These are phyloP conservation scores for Pachyrhynchus sulphureomaculatus DNA, from an alignment of 1,140 invertebrate genomes.

Conservation along the genomic window DNA sequence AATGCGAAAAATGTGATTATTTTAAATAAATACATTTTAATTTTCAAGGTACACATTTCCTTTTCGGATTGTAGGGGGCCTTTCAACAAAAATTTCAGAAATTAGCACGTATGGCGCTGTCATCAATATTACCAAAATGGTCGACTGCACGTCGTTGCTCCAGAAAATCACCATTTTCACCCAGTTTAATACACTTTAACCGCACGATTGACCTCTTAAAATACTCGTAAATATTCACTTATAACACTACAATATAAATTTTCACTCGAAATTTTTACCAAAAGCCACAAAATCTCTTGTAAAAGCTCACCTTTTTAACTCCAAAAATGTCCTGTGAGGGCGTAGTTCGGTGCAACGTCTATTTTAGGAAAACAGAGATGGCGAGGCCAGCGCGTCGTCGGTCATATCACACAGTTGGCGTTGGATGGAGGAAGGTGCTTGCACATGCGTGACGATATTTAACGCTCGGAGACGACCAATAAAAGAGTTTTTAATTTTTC, in stretches of 20 bases:
- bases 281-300: not conserved
- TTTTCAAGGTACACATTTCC: slow-evolving; percentile 7
- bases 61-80: slow-evolving; percentile 59
- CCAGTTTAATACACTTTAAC: not conserved
- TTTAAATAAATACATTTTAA: not conserved
- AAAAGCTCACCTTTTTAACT: slow-evolving; percentile 48
- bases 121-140: slow-evolving; percentile 60
- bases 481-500: too few relatives aligned
- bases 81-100: slow-evolving; percentile 69
- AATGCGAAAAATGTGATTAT: not conserved
- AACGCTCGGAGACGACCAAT: too few relatives aligned
- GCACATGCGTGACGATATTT: not conserved
- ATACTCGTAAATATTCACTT: not conserved
- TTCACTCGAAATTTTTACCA: not conserved
- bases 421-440: not conserved
- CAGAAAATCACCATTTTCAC: not conserved
- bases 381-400: slow-evolving; percentile 39
- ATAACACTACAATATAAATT: not conserved
- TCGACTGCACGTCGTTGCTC: slow-evolving; percentile 11
- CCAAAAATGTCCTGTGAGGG: slow-evolving; percentile 59
- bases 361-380: slow-evolving; percentile 51
- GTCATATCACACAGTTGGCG: slow-evolving; percentile 13
- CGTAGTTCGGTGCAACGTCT: slow-evolving; percentile 52
- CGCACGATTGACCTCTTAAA: not conserved
- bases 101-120: slow-evolving; percentile 71